Base-by-base conservation (phyloP, 2,113 vertebrate genomes). In the Corythaixoides concolor region DNA sequence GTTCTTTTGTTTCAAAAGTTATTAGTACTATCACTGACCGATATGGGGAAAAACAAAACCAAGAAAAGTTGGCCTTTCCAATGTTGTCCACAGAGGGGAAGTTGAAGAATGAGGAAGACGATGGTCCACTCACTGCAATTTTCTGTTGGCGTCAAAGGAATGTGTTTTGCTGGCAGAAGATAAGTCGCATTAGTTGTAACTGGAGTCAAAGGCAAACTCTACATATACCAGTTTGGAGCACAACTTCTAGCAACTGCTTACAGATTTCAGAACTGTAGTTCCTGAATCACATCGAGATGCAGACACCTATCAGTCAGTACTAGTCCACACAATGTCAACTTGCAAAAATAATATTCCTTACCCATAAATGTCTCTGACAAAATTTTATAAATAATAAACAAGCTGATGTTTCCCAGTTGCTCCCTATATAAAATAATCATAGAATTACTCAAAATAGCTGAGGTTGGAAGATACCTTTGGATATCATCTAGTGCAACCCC, bases 1-100 rank as follows among this genome's bases (percentile, higher is more conserved):
- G 39, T 92, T 88, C 58, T 86, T 93, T 85, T 88, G 67, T 85
- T 93, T 94, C 69, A 77, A 66, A 73, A 82, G 49, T 72, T 91
- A 80, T n/a, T 94, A 77, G 64, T 60, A 62, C 30, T 92, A 69
- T 93, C 70, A 45, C 72, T 89, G 84, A 81, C 45, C 84, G 56
- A 45, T 50, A n/a, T 7, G 24, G 20, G n/a, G 5, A 7, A 30
- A 18, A 58, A n/a, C 41, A 43, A 12, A 76, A 28, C 41, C 12
- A 68, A n/a, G 56, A 75, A 66, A 90, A 80, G 16, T 50, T 79
- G 70, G n/a, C 89, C 78, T 89, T 93, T 94, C 85, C 83, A 78
- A 12, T 50, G 8, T 49, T 95, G 70, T 37, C 89, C 66, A 60
- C 75, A 95, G 63, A 89, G 37, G n/a, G 50, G 63, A 89, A 76